Evolutionary conservation across 2,113 vertebrate species (phyloP), one percentile per base, ranked within the genome.

Genomic region (Noctilio leporinus): DNA sequence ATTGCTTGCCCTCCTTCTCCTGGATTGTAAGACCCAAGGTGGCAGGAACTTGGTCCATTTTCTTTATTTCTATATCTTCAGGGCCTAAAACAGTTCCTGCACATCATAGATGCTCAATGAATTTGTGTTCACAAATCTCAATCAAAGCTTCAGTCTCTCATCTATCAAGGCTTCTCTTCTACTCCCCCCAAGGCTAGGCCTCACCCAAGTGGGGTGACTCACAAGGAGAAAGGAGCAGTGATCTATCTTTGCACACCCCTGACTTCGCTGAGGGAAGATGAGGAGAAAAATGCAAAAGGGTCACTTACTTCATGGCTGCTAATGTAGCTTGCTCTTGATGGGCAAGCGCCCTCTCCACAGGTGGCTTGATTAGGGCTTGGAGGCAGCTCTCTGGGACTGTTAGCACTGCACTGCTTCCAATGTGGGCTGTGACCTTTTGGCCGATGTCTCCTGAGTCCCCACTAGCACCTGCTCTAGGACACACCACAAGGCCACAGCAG

Each of bases 301-400:
- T 30, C 47, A 17, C 30, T 59, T 45, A 14, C 33, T 55, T 10
- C 8, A 9, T 19, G 14, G 43, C 26, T 43, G 38, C 53, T 8
- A 5, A 38, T 1, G 5, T 30, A 69, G 59, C 45, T 62, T 7
- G 0, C 30, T 65, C n/a, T 22, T 5, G 17, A 24, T 4, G 6
- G 15, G 43, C 28, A 62, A 12, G 15, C 0, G 0, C 62, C 53
- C 24, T 4, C 55, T 78, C 28, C 40, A 0, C 0, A 0, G 17
- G 17, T 3, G 33, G 59, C 30, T 38, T 8, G 10, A 45, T 43
- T 49, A 40, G n/a, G 5, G 69, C 59, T 67, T 43, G 55, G 55
- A 53, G 57, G 16, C 20, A 33, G 49, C 62, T 53, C 73, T 35
- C 45, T 64, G 45, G 28, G 24, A 24, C 65, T 72, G 10, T 45